Base-by-base conservation (phyloP, 2,797 vertebrate genomes). In the Phataginus tricuspis region DNA sequence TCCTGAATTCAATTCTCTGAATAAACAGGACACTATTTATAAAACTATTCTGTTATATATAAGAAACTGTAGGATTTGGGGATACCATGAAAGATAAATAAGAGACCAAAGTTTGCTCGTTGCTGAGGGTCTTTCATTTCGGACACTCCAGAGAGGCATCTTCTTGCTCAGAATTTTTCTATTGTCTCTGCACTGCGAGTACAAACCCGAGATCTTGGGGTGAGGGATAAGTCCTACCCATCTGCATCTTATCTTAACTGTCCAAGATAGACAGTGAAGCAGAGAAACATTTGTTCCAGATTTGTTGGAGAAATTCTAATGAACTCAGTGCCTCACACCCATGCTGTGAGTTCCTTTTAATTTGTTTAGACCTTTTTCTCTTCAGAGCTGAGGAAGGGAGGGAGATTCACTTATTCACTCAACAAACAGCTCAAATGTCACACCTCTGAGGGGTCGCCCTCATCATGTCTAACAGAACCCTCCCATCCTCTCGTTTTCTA, bases 191-290 rank as follows among this genome's bases (percentile, higher is more conserved):
- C 19, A 37, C 68, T 39, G 3, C 49, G 90, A 72, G 12, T 34
- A 93, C 51, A 68, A 29, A 21, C 51, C 90, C 15, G 74, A 69
- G 72, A 88, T 77, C 84, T 75, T 55, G 49, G 37, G 42, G 61
- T 84, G 80, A 68, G 84, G 69, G 31, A 68, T 53, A 95, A 69
- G 31, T 31, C 78, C 37, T 82, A 0, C 64, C 55, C 85, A 34
- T 39, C 86, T 53, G 8, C 15, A 31, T 86, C 77, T 94, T 68
- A 82, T 83, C 29, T 92, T n/a, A 96, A 72, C 89, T 72, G 18
- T 61, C 34, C 15, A 86, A 78, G 80, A 90, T 78, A 95, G 68
- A 90, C 61, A 80, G 23, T 59, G 23, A 89, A 95, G 68, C 31
- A 77, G n/a, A 74, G 51, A 66, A 69, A 66, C 23, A 69, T 49